A percentile compares a stretch with the other conserved stretches of the same genome.
phyloP scores from a whole-genome alignment of 2,888 invertebrate genomes.

The Megamerina dolium region DNA sequence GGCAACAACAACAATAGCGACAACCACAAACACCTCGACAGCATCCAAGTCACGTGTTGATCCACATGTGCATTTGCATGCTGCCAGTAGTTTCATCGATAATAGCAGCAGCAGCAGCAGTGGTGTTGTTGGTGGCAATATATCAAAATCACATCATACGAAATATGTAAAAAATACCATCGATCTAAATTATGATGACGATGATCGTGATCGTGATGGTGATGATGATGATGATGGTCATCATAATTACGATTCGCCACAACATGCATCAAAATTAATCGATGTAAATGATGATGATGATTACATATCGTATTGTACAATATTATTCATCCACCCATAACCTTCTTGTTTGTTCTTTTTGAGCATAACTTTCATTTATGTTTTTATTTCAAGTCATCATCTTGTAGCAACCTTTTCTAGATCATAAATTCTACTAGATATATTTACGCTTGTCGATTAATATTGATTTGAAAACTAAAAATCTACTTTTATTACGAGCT shows the following conservation, averaged over 20 bases:
- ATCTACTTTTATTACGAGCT: too few species aligned
- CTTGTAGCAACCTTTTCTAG: too few species aligned
- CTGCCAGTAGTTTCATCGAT: slow-evolving; percentile 19
- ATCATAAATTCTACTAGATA: too few species aligned
- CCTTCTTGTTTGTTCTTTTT: slow-evolving; percentile 6
- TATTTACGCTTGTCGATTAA: too few species aligned
- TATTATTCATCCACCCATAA: not conserved
- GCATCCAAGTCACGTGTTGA: slow-evolving; percentile 19
- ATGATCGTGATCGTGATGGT: slow-evolving; percentile 22
- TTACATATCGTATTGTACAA: not conserved
- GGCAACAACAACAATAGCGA: slow-evolving; percentile 7
- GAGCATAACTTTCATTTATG: not conserved
- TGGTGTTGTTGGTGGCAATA: slow-evolving; percentile 15
- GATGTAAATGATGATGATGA: slow-evolving; percentile 31
- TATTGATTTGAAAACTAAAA: too few species aligned
- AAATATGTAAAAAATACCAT: slow-evolving; percentile 37
- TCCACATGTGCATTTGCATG: not conserved
- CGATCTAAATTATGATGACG: slow-evolving; percentile 32
- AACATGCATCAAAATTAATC: slow-evolving; percentile 36
- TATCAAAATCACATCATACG: slow-evolving; percentile 21
- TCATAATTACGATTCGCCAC: slow-evolving; percentile 32
- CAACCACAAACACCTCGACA: slow-evolving; percentile 16
- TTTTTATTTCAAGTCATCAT: slow-evolving; percentile 2
- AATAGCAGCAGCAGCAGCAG: slow-evolving; percentile 19
- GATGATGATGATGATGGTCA: slow-evolving; percentile 26